Evolutionary conservation across 2,113 vertebrate genomes (phyloP), one percentile per base, ranked within the genome.

Genomic region (Erinaceus europaeus): DNA sequence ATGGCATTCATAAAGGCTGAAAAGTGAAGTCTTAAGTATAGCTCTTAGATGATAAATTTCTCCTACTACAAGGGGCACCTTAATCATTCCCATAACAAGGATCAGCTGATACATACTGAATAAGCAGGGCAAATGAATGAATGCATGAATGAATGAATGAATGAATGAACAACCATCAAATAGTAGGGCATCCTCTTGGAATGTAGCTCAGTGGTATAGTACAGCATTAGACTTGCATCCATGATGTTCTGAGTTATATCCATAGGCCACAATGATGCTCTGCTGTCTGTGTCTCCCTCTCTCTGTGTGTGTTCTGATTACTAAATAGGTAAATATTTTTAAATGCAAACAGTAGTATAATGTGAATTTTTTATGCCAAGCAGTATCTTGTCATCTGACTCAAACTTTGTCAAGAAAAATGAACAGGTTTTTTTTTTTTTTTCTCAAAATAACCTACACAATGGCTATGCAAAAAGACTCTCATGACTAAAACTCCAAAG

Each of bases 341-440:
- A n/a, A n/a, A n/a, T n/a, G n/a, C n/a, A 57, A 27, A 57, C 12
- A 57, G 55, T 27, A 83, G 25, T 50, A 18, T 72, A 86, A 48
- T 55, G 10, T 88, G 15, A 75, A 72, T 61, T 38, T 62, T 81
- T 78, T 88, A 79, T 86, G 34, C 18, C 50, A 85, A 89, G 17
- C 20, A 74, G 72, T 78, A 34, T 65, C 29, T 88, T 77, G 5
- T 77, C 73, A 77, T 80, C 48, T 72, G 13, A 83, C n/a, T 23
- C 62, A 73, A 91, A 90, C 17, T 85, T 55, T 65, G 44, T 72
- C 64, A 79, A 36, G 84, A 94, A 48, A 21, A 29, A 80, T 50
- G 42, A 27, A 90, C 83, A 74, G 32, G 78, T 88, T 88, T 92
- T n/a, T n/a, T n/a, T n/a, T n/a, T n/a, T n/a, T n/a, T n/a, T n/a